Evolutionary conservation across 2,113 vertebrate genomes (phyloP).

Genomic region (Rattus rattus): DNA sequence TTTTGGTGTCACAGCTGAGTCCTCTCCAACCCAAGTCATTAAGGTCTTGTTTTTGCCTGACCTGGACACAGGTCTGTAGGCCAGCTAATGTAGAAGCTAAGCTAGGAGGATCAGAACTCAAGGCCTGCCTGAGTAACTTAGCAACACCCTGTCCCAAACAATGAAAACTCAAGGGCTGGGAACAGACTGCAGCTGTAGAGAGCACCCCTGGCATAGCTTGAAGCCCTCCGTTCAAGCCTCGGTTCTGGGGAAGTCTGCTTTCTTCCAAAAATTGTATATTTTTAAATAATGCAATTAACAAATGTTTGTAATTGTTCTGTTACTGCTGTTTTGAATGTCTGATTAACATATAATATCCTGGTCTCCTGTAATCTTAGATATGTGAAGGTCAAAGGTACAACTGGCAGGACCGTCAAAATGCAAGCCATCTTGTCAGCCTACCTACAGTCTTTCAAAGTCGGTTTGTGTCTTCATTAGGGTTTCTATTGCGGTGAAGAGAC

Average conservation of each 20-base stretch:
- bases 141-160: background rate
- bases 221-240: background rate
- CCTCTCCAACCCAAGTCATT: background rate
- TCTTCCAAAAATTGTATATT: background rate
- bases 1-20: conserved; percentile 8
- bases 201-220: background rate
- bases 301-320: background rate
- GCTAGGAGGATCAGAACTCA: background rate
- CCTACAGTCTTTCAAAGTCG: too few relatives aligned
- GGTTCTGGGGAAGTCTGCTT: background rate
- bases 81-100: background rate
- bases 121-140: background rate
- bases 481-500: background rate
- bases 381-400: background rate
- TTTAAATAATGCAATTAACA: background rate
- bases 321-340: background rate
- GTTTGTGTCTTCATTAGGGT: background rate
- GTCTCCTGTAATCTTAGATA: background rate
- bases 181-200: background rate
- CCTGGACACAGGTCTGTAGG: background rate
- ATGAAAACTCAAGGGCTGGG: background rate
- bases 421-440: background rate
- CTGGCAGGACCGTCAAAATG: background rate
- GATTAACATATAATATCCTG: background rate
- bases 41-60: background rate